Percentiles rank a stretch among this genome's conserved stretches.
These are phyloP conservation scores for Silvanus unidentatus DNA, from an alignment of 2,888 invertebrate species.

Conservation along the genomic window DNA sequence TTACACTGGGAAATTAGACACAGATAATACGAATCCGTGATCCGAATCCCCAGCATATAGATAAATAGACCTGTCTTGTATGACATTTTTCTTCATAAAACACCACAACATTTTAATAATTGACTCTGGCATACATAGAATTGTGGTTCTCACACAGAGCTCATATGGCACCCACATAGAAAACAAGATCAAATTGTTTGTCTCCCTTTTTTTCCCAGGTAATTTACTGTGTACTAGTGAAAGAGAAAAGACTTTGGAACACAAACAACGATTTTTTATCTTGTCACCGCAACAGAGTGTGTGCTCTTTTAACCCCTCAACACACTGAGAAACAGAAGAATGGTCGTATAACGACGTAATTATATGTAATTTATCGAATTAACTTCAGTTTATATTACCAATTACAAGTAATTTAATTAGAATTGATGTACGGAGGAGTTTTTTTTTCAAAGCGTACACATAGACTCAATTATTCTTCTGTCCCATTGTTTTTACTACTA, in stretches of 20 bases:
- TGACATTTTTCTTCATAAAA: no score
- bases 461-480: no score
- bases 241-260: no score
- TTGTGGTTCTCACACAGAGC: background rate
- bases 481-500: no score
- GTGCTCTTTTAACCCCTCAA: background rate
- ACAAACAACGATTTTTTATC: background rate
- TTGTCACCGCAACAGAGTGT: background rate
- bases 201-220: conserved; percentile 1
- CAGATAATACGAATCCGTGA: no score
- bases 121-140: background rate
- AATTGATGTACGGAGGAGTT: background rate
- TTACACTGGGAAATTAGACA: no score
- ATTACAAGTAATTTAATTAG: conserved; percentile 3
- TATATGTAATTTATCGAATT: conserved; percentile 7
- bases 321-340: background rate
- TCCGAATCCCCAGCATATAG: no score
- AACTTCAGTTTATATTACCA: conserved; percentile 6
- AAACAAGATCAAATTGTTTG: background rate
- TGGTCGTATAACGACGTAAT: conserved; percentile 4
- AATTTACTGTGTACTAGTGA: background rate
- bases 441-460: no score
- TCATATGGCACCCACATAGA: conserved; percentile 1
- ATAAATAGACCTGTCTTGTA: no score
- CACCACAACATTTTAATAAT: background rate